Percentiles rank a stretch among this genome's conserved stretches.
Conservation (phyloP, 2,888 invertebrate species). For the Platycheirus rosarum region DNA sequence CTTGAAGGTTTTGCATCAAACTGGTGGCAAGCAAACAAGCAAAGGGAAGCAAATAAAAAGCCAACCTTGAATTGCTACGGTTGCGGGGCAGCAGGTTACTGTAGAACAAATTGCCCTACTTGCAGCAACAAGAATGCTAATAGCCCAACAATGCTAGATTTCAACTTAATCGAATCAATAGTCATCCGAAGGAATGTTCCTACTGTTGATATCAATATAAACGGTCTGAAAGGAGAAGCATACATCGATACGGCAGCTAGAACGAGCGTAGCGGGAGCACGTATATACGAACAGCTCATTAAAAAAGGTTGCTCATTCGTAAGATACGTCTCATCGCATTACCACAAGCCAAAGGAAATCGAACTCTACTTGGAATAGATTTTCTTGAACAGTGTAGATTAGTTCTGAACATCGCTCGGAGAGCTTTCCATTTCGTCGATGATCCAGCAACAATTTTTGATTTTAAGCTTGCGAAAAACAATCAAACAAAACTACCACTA, state of each 20-base stretch:
- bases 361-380: slow-evolving; percentile 20
- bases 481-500: background rate
- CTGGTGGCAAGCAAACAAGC: slow-evolving; percentile 15
- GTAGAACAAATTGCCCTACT: slow-evolving; percentile 17
- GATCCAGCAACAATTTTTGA: background rate
- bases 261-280: slow-evolving; percentile 69
- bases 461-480: background rate
- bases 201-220: slow-evolving; percentile 29
- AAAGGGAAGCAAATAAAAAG: background rate
- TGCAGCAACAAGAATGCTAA: slow-evolving; percentile 28
- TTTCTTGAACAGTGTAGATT: background rate
- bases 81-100: slow-evolving; percentile 27
- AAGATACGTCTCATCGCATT: slow-evolving; percentile 26
- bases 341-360: slow-evolving; percentile 18
- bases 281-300: background rate
- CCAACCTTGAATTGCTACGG: slow-evolving; percentile 21
- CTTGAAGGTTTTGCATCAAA: slow-evolving; percentile 41
- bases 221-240: slow-evolving; percentile 61
- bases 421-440: background rate
- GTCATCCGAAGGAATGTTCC: slow-evolving; percentile 27
- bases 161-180: slow-evolving; percentile 15
- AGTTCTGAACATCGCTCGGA: slow-evolving; percentile 1
- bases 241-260: slow-evolving; percentile 69
- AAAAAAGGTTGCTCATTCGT: background rate
- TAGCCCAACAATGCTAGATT: slow-evolving; percentile 14